phyloP scores from a whole-genome alignment of 2,113 vertebrate species.

The Hippocampus abdominalis region DNA sequence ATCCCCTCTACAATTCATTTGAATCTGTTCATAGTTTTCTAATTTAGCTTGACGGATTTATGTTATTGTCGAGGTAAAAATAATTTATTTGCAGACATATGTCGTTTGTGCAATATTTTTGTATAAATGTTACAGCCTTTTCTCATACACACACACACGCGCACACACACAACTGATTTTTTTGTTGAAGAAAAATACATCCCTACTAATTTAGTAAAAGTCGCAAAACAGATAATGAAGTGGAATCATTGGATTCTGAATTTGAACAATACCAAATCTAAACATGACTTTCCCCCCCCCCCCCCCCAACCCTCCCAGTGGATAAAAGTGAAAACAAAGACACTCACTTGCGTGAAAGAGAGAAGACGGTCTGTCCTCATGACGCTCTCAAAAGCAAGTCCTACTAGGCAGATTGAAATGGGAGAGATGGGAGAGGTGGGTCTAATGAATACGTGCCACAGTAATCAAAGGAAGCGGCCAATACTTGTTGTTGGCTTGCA shows the following conservation, averaged over 20 bases:
- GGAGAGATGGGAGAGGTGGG: conserved; percentile 23
- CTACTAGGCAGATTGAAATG: conserved; percentile 12
- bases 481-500: neutral
- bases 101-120: neutral
- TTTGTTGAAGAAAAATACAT: neutral
- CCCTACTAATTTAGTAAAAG: neutral
- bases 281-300: neutral
- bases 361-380: conserved; percentile 30
- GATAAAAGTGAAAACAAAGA: conserved; percentile 1
- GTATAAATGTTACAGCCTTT: neutral
- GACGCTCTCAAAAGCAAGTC: conserved; percentile 24
- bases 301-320: neutral
- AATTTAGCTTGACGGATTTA: neutral
- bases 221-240: neutral
- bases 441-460: conserved; percentile 43
- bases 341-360: conserved; percentile 54
- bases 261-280: neutral
- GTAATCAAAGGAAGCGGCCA: conserved; percentile 4
- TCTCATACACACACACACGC: too few species aligned
- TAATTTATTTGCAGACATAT: neutral
- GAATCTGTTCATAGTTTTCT: neutral
- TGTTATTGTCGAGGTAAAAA: neutral
- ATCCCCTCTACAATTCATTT: conserved; percentile 3
- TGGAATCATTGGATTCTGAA: neutral
- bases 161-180: neutral